Percentiles rank a stretch among this genome's conserved stretches.
Evolutionary conservation across 2,797 vertebrate species (phyloP).

Genomic region (Mallotus villosus): DNA sequence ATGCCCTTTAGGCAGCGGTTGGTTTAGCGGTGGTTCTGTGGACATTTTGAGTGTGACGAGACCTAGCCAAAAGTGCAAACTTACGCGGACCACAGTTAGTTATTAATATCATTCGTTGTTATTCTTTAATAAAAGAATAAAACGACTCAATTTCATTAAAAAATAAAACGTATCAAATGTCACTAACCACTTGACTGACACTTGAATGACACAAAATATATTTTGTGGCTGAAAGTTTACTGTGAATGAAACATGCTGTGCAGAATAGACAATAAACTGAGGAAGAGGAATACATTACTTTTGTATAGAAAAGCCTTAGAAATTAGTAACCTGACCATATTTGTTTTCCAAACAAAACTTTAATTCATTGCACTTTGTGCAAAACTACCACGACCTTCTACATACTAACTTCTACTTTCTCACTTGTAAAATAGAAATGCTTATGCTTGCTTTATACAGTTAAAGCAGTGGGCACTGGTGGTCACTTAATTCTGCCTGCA

Average conservation of each 20-base stretch:
- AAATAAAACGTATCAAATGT: slow-evolving; percentile 45
- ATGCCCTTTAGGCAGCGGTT: slow-evolving; percentile 10
- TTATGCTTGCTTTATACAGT: slow-evolving; percentile 34
- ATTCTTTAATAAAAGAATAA: slow-evolving; percentile 49
- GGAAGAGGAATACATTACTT: slow-evolving; percentile 49
- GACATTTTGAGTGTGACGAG: slow-evolving; percentile 11
- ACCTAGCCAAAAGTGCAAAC: neutral
- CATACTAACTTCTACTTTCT: slow-evolving; percentile 9
- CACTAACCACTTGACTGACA: slow-evolving; percentile 59
- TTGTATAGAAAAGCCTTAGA: slow-evolving; percentile 62
- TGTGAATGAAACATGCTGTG: slow-evolving; percentile 73
- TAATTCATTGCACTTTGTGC: slow-evolving; percentile 39
- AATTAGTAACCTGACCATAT: slow-evolving; percentile 43
- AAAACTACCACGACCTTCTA: slow-evolving; percentile 27
- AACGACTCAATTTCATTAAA: slow-evolving; percentile 54
- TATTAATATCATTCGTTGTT: slow-evolving; percentile 26
- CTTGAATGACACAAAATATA: slow-evolving; percentile 68
- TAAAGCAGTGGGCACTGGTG: slow-evolving; percentile 33
- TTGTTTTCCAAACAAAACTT: slow-evolving; percentile 40
- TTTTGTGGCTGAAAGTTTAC: slow-evolving; percentile 68
- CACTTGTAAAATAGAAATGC: slow-evolving; percentile 9
- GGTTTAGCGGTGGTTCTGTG: slow-evolving; percentile 34
- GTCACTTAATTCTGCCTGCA: slow-evolving; percentile 56
- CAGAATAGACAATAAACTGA: slow-evolving; percentile 45
- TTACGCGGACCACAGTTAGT: slow-evolving; percentile 24